These are phyloP conservation scores for Sturnus vulgaris DNA, from an alignment of 2,113 vertebrate species.

Conservation along the genomic window DNA sequence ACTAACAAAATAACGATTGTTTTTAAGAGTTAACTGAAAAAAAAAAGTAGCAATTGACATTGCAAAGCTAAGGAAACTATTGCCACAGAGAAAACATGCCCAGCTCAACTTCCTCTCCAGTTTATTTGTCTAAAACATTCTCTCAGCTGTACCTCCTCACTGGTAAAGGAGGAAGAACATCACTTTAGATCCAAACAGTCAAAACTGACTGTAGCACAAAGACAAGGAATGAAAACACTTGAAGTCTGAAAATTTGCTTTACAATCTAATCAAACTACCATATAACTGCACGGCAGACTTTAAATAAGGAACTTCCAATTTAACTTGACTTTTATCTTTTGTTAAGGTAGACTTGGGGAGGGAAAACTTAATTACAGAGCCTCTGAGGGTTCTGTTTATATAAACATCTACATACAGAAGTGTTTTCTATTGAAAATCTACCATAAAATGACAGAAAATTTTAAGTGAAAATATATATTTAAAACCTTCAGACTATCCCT, in stretches of 20 bases:
- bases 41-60: neutral
- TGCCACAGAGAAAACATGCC: neutral
- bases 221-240: neutral
- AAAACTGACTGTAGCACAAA: neutral
- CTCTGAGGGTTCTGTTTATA: neutral
- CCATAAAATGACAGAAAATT: neutral
- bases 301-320: neutral
- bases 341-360: neutral
- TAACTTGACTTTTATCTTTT: neutral
- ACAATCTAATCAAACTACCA: neutral
- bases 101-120: neutral
- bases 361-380: neutral
- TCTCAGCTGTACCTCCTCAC: neutral
- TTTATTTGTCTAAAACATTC: neutral
- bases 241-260: neutral
- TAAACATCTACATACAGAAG: neutral
- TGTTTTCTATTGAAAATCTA: neutral
- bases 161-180: neutral
- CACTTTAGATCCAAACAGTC: neutral
- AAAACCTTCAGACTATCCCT: neutral
- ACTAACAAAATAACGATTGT: neutral
- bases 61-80: neutral
- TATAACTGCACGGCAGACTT: neutral
- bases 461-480: neutral
- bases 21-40: neutral